Evolutionary conservation across 2,888 invertebrate genomes (phyloP), one percentile per base, ranked within the genome.

Genomic region (Falcaria lacertinaria): DNA sequence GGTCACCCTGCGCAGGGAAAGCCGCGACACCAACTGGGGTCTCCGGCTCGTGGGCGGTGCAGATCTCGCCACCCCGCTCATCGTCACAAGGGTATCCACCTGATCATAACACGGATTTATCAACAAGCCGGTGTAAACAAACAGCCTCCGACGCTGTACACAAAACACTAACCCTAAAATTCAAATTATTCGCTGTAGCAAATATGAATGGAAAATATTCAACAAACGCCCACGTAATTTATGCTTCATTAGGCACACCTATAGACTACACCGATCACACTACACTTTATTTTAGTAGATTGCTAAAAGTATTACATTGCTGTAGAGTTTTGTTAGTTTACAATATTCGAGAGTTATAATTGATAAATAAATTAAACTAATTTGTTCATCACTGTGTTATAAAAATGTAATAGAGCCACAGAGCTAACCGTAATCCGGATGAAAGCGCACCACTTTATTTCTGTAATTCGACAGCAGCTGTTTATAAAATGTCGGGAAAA

Each of bases 21-120:
- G 92, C 68, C 91, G 91, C 60, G 91, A 91, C 60, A 92, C 93
- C 67, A 94, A 94, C 69, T 97, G 96, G 96, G 97, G 97, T 47
- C 94, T 97, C 66, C 93, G 96, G 64, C 91, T 97, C 60, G 95
- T 95, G 56, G 97, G 97, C 63, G 96, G 96, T 63, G 92, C 94
- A 56, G 96, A 97, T 90, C 92, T 96, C 69, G 94, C 95, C 72
- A 93, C 95, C 41, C 96, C 97, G 50, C 92, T 97, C 75, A 94
- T 96, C 80, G 94, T 97, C 78, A 96, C 96, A 57, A 94, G 94
- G 93, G 97, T 97, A 93, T 36, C 36, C 14, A 22, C 25, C 37
- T 14, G 22, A 14, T 15, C 14, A 37, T 37, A 22, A 45, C 40
- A 43, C 44, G 37, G 36, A 39, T 34, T 42, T 49, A 47, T 42